Conservation (phyloP, 2,797 vertebrate genomes). For the Anisognathus igniventris region DNA sequence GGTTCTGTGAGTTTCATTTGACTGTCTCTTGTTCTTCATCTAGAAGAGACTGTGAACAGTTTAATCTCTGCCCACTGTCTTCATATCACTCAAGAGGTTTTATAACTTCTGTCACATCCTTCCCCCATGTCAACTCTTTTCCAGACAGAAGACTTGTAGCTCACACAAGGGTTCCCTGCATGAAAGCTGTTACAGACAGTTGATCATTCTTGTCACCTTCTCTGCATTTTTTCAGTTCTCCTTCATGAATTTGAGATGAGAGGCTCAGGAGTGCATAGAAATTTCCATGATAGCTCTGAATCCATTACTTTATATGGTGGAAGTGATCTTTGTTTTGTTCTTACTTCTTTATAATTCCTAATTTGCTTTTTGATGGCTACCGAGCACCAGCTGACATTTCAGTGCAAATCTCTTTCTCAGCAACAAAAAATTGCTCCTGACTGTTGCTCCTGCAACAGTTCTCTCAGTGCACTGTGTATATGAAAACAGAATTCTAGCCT, state of each 20-base stretch:
- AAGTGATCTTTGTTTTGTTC: not conserved
- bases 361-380: not conserved
- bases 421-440: not conserved
- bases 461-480: not conserved
- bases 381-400: not conserved
- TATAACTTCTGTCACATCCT: not conserved
- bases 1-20: not conserved
- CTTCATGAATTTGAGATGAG: not conserved
- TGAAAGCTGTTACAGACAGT: conserved; percentile 1
- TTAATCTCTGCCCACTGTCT: not conserved
- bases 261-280: not conserved
- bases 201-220: not conserved
- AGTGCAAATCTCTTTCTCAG: not conserved
- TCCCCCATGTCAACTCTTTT: not conserved
- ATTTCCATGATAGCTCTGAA: not conserved
- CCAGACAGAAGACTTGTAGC: not conserved
- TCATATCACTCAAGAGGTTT: not conserved
- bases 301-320: not conserved
- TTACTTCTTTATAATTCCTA: not conserved
- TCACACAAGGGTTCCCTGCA: not conserved
- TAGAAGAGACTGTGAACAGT: not conserved
- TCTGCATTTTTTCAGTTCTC: not conserved
- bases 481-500: not conserved
- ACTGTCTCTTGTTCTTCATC: not conserved
- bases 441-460: not conserved